Percentiles rank a stretch among this genome's conserved stretches.
phyloP scores from a whole-genome alignment of 2,797 vertebrate species.

The Chloroceryle amazona region DNA sequence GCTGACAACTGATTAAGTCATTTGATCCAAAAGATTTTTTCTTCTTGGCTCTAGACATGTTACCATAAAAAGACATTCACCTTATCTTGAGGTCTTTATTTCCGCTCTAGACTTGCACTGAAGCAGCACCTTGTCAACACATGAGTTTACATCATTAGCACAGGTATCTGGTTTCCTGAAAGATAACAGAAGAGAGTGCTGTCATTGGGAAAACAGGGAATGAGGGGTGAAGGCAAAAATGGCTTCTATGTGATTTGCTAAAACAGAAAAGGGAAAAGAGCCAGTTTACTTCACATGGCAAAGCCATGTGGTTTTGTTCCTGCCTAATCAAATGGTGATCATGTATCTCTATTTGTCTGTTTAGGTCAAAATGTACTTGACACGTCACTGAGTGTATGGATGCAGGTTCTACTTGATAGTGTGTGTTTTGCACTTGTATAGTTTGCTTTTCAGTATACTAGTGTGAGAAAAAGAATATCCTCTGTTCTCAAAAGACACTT shows the following conservation, averaged over 20 bases:
- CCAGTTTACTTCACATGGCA: slow-evolving; percentile 31
- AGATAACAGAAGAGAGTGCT: slow-evolving; percentile 10
- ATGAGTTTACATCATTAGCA: slow-evolving; percentile 56
- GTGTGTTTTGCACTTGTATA: neutral
- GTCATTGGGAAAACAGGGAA: neutral
- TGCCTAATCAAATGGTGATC: neutral
- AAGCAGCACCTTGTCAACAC: slow-evolving; percentile 55
- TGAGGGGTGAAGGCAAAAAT: neutral
- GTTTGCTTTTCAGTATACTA: neutral
- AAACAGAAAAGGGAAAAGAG: slow-evolving; percentile 65
- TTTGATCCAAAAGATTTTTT: slow-evolving; percentile 42
- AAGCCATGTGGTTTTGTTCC: neutral
- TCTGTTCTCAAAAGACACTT: neutral
- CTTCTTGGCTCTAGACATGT: slow-evolving; percentile 10
- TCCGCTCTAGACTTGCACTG: neutral
- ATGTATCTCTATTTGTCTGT: neutral
- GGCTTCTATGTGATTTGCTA: slow-evolving; percentile 37
- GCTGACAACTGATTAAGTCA: slow-evolving; percentile 67
- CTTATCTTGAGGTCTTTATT: neutral
- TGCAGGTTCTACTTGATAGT: neutral
- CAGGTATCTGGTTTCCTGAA: slow-evolving; percentile 70
- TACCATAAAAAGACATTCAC: slow-evolving; percentile 10
- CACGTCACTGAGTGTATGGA: neutral
- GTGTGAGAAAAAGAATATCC: neutral
- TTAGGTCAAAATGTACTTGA: neutral